Percentiles rank a stretch among this genome's conserved stretches.
phyloP scores from a whole-genome alignment of 2,888 invertebrate genomes.

The Protophormia terraenovae region DNA sequence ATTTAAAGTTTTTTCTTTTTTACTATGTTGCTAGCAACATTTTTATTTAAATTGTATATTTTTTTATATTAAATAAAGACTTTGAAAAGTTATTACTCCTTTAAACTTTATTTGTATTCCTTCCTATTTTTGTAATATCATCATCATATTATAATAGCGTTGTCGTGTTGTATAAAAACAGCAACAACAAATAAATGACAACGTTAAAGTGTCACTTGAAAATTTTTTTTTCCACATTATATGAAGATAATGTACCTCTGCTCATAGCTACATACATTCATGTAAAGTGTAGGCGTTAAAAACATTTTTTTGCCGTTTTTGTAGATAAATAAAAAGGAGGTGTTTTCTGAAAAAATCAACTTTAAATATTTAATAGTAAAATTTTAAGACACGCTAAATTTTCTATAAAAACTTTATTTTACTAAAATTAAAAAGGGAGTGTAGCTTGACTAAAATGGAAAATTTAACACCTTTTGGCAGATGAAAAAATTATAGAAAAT shows the following conservation, averaged over 20 bases:
- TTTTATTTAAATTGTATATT: no score
- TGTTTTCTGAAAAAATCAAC: background rate
- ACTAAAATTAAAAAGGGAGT: conserved; percentile 36
- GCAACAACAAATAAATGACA: conserved; percentile 22
- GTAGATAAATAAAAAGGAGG: conserved; percentile 14
- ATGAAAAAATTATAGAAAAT: background rate
- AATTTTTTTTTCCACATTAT: conserved; percentile 1
- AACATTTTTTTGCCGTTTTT: conserved; percentile 12
- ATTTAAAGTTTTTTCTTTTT: no score
- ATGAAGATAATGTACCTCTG: conserved; percentile 25
- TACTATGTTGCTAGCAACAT: no score
- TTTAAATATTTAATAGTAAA: conserved; percentile 19
- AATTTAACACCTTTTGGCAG: conserved; percentile 8
- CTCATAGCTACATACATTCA: background rate
- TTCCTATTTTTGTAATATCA: background rate
- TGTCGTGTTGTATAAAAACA: conserved; percentile 37
- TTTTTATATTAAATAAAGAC: no score
- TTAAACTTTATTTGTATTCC: background rate
- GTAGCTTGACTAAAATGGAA: conserved; percentile 3
- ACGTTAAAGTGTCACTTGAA: conserved; percentile 47
- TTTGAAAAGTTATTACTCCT: no score
- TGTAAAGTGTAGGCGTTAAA: conserved; percentile 48
- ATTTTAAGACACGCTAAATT: conserved; percentile 1
- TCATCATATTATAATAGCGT: conserved; percentile 23
- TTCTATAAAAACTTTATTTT: background rate